These are phyloP conservation scores for Plebejus anna DNA, from an alignment of 2,888 invertebrate species.

Conservation along the genomic window DNA sequence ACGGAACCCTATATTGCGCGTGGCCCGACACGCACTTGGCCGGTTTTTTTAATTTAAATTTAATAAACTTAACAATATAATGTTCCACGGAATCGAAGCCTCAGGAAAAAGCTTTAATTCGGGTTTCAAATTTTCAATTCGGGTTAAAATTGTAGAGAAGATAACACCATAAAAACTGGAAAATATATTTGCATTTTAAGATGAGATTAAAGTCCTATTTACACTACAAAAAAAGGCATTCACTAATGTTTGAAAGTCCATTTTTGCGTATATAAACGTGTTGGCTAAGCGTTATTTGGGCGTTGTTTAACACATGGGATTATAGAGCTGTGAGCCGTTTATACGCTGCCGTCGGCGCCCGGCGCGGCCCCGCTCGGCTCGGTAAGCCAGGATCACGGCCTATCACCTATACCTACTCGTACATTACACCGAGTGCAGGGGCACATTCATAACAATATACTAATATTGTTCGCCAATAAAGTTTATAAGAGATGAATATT, in stretches of 20 bases:
- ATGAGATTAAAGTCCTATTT: not conserved
- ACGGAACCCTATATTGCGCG: no score
- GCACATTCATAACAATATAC: not conserved
- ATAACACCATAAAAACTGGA: no score
- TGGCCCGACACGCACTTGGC: no score
- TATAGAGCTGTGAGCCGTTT: constrained; percentile 64
- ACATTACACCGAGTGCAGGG: constrained; percentile 27
- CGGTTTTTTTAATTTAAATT: no score
- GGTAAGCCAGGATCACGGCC: constrained; percentile 63
- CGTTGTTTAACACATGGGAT: constrained; percentile 67
- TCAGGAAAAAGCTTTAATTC: no score
- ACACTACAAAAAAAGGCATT: not conserved
- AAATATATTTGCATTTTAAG: no score
- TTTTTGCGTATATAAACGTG: constrained; percentile 19
- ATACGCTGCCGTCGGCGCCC: constrained; percentile 57
- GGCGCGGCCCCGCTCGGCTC: constrained; percentile 60
- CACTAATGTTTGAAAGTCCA: not conserved
- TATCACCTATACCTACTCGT: constrained; percentile 36
- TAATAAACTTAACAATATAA: no score
- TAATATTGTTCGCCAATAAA: not conserved
- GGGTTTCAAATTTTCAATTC: no score
- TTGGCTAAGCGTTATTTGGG: constrained; percentile 51
- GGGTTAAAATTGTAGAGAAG: no score
- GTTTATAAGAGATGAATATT: no score
- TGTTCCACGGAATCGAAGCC: no score